Evolutionary conservation across 37 sponge, comb jelly and placozoan genomes (phyloP).

Genomic region (Petrosia ficiformis): DNA sequence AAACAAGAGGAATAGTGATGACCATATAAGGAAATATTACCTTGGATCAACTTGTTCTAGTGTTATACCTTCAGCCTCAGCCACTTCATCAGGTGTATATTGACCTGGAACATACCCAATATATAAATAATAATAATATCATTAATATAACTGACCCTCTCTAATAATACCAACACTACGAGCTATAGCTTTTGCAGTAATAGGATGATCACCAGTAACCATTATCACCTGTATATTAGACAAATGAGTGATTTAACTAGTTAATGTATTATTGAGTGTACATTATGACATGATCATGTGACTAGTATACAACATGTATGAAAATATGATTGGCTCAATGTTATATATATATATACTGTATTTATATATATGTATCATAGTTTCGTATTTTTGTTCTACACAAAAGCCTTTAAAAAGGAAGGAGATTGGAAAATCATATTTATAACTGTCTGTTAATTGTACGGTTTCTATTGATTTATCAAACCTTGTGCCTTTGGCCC

Average conservation of each 20-base stretch:
- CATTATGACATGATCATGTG: no score
- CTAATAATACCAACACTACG: constrained; percentile 91
- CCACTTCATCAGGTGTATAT: neutral
- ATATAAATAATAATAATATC: neutral
- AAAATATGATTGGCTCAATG: no score
- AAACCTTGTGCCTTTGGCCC: neutral
- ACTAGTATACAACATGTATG: no score
- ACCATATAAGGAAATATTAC: neutral
- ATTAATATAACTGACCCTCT: constrained; percentile 42
- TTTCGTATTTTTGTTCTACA: no score
- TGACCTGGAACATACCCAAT: neutral
- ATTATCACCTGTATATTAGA: constrained; percentile 94
- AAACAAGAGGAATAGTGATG: neutral
- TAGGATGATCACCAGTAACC: constrained; percentile 99
- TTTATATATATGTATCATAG: no score
- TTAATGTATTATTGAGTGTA: no score
- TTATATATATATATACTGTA: no score
- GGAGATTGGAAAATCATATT: no score
- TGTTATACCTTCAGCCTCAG: neutral
- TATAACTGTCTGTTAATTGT: neutral
- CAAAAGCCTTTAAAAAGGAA: no score
- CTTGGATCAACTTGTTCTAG: neutral
- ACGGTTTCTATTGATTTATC: neutral
- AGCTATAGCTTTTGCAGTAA: constrained; percentile 96
- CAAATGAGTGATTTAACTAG: no score